Percentiles rank a stretch among this genome's conserved stretches.
These are phyloP conservation scores for Rhincodon typus DNA, from an alignment of 2,797 vertebrate genomes.

Conservation along the genomic window DNA sequence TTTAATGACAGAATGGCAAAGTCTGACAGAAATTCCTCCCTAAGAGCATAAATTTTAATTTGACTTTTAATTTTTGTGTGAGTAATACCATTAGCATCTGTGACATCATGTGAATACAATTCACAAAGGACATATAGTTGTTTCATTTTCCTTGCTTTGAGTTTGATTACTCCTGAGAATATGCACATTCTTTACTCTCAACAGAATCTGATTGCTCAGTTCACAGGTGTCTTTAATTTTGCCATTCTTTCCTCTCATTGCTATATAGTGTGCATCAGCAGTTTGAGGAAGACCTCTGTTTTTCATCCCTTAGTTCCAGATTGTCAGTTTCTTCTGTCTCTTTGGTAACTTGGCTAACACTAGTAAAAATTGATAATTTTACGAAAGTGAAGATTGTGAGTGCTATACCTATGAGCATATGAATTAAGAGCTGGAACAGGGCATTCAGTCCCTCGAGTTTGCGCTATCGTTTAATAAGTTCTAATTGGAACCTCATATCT, in stretches of 20 bases:
- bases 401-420: not conserved
- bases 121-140: not conserved
- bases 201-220: not conserved
- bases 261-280: not conserved
- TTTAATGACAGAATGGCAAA: not conserved
- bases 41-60: not conserved
- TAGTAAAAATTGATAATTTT: not conserved
- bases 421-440: too few species aligned
- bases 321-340: not conserved
- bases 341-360: not conserved
- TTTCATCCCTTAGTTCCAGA: not conserved
- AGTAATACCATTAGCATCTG: constrained; percentile 11
- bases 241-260: not conserved
- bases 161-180: not conserved
- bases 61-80: not conserved
- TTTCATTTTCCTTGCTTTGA: not conserved
- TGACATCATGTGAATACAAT: constrained; percentile 27
- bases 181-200: not conserved
- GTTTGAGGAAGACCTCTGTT: not conserved
- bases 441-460: too few species aligned
- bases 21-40: not conserved
- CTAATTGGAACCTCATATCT: too few species aligned
- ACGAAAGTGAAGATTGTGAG: not conserved
- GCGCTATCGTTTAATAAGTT: too few species aligned
- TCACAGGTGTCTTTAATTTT: not conserved